Conservation (phyloP, 2,797 vertebrate genomes). For the Hippoglossus hippoglossus region DNA sequence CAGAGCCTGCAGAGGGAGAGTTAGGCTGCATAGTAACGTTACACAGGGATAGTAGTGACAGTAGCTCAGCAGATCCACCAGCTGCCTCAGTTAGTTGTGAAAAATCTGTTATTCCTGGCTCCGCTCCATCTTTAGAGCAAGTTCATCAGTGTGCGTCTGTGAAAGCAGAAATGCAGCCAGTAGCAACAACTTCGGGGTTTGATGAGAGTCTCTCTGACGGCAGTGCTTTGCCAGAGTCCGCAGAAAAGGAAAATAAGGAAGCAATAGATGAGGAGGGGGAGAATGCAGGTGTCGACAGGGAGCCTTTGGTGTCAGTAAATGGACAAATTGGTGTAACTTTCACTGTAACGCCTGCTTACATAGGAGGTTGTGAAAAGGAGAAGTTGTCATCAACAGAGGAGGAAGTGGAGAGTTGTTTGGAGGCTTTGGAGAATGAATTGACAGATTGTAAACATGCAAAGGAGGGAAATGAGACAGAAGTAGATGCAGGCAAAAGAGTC, state of each 20-base stretch:
- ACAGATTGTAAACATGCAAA: neutral
- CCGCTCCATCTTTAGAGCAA: neutral
- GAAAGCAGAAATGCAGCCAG: constrained; percentile 26
- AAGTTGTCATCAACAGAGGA: neutral
- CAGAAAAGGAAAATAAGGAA: constrained; percentile 30
- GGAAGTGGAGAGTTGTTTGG: neutral
- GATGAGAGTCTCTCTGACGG: constrained; percentile 48
- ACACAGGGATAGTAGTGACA: neutral
- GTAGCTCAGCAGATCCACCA: constrained; percentile 1
- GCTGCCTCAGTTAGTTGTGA: constrained; percentile 8
- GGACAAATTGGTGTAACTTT: constrained; percentile 28
- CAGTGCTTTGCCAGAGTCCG: constrained; percentile 26
- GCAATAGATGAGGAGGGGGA: constrained; percentile 16
- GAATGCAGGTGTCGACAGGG: constrained; percentile 4
- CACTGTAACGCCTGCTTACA: constrained; percentile 25
- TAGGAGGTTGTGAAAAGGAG: constrained; percentile 6
- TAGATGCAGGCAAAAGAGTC: constrained; percentile 36
- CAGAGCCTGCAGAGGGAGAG: constrained; percentile 14
- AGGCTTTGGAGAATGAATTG: neutral
- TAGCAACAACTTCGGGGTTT: constrained; percentile 6
- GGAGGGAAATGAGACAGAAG: constrained; percentile 12
- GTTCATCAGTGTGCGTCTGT: neutral
- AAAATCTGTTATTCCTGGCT: constrained; percentile 2
- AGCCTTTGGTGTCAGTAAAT: constrained; percentile 10
- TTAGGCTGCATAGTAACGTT: neutral